These are phyloP conservation scores for Galeruca laticollis DNA, from an alignment of 2,888 invertebrate genomes.

Conservation along the genomic window DNA sequence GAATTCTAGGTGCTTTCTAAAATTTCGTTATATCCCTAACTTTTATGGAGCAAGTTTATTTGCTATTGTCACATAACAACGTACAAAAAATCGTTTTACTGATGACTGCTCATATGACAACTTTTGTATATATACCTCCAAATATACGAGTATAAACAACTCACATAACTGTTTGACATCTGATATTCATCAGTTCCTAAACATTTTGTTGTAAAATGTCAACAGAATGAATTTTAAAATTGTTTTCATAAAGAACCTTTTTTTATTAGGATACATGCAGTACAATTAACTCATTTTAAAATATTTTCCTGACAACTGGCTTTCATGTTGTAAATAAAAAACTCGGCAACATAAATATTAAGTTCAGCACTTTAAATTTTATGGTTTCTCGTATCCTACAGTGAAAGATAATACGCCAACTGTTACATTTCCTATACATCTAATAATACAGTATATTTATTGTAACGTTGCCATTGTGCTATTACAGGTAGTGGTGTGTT, in stretches of 20 bases:
- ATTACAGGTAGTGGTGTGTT: background rate
- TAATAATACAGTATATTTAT: conserved; percentile 7
- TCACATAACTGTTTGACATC: too few relatives aligned
- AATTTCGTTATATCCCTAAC: too few relatives aligned
- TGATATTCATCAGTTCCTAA: too few relatives aligned
- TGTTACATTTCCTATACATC: conserved; percentile 28
- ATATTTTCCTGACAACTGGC: conserved; percentile 19
- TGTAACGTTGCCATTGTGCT: conserved; percentile 8
- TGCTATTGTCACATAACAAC: too few relatives aligned
- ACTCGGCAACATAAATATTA: conserved; percentile 33
- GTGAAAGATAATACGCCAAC: conserved; percentile 24
- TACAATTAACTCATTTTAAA: conserved; percentile 23
- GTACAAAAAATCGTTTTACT: too few relatives aligned
- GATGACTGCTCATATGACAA: too few relatives aligned
- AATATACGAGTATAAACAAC: too few relatives aligned
- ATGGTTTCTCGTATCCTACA: conserved; percentile 31
- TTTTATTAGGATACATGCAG: conserved; percentile 23
- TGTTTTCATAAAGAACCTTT: conserved; percentile 7
- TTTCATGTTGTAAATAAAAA: conserved; percentile 25
- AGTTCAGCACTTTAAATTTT: conserved; percentile 31
- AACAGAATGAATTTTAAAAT: background rate
- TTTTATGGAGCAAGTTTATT: too few relatives aligned
- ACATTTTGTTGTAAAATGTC: background rate
- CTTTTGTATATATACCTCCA: too few relatives aligned
- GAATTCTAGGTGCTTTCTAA: too few relatives aligned